Percentiles rank a stretch among this genome's conserved stretches.
Evolutionary conservation across 2,113 vertebrate species (phyloP).

Genomic region (Genyomyrus donnyi): DNA sequence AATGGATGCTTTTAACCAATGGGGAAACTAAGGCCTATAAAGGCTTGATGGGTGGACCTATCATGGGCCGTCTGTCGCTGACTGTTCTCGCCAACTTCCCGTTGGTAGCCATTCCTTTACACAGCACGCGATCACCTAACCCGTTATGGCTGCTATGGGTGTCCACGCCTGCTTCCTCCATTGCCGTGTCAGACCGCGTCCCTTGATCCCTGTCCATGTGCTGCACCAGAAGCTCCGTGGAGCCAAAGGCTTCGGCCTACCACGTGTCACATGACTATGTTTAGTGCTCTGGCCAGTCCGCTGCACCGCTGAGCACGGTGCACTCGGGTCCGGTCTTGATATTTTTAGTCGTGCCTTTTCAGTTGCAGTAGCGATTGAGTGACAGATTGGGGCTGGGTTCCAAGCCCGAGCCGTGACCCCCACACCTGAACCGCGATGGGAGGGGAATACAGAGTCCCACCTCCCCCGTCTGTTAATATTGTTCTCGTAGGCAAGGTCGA

Average conservation of each 20-base stretch:
- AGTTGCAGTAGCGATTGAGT: slow-evolving; percentile 41
- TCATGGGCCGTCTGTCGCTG: background rate
- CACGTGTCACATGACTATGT: background rate
- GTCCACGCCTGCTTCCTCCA: background rate
- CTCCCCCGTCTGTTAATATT: background rate
- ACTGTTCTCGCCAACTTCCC: background rate
- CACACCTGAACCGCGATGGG: background rate
- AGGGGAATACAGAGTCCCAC: background rate
- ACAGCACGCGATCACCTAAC: background rate
- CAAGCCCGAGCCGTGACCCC: slow-evolving; percentile 1
- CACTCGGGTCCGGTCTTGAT: background rate
- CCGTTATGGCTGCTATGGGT: background rate
- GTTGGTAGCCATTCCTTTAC: background rate
- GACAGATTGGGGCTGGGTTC: slow-evolving; percentile 51
- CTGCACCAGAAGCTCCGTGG: background rate
- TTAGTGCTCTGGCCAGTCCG: background rate
- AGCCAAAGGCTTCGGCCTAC: background rate
- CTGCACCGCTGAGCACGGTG: background rate
- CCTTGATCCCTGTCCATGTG: background rate
- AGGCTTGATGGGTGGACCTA: background rate
- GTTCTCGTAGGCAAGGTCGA: background rate
- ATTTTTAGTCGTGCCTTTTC: slow-evolving; percentile 23
- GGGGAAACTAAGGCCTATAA: background rate
- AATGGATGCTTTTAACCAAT: background rate
- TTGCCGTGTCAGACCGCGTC: background rate